A percentile compares a stretch with the other conserved stretches of the same genome.
phyloP scores from a whole-genome alignment of 2,113 vertebrate species.

The Protobothrops flavoviridis region DNA sequence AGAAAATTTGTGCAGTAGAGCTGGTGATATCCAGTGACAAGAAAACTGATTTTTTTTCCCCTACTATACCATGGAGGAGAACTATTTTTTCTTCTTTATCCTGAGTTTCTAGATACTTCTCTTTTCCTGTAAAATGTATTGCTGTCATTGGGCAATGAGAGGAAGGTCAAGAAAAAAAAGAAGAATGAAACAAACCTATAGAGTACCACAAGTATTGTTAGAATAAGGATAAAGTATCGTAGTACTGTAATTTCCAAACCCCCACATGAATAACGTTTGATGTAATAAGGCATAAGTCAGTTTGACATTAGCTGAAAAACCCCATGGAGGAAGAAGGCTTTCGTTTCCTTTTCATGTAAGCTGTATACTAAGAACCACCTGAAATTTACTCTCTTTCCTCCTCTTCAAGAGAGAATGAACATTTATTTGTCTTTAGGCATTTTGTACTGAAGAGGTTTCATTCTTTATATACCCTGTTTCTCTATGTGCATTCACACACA shows the following conservation, averaged over 20 bases:
- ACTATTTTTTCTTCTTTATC: not conserved
- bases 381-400: not conserved
- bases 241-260: not conserved
- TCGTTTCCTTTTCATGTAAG: not conserved
- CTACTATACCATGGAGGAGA: not conserved
- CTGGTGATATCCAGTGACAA: not conserved
- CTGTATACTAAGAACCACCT: not conserved
- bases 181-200: not conserved
- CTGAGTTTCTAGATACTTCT: not conserved
- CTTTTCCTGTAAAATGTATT: not conserved
- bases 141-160: not conserved
- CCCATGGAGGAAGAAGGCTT: not conserved
- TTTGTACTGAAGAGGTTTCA: not conserved
- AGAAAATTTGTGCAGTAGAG: not conserved
- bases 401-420: not conserved
- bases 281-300: not conserved
- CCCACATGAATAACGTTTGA: not conserved
- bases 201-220: not conserved
- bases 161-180: not conserved
- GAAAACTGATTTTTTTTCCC: rapidly evolving
- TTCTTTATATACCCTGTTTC: not conserved
- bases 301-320: not conserved
- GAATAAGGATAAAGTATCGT: not conserved
- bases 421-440: not conserved
- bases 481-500: not conserved